These are phyloP conservation scores for Rhopalosiphum maidis DNA, from an alignment of 1,140 invertebrate genomes.

Conservation along the genomic window DNA sequence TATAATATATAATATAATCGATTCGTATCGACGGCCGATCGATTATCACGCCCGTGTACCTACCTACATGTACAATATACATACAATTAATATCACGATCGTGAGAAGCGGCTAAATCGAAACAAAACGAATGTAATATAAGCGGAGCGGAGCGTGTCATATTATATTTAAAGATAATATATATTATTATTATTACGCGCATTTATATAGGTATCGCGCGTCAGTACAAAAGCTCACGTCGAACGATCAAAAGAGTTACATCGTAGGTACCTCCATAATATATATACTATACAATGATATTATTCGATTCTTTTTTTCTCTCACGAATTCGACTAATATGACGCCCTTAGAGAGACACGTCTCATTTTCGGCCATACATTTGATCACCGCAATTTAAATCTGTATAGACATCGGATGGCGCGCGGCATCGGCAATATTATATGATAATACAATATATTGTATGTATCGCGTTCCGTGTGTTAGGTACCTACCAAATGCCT, in stretches of 20 bases:
- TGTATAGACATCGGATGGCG: not conserved
- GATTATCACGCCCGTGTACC: not conserved
- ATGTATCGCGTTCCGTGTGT: not conserved
- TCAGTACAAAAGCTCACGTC: not conserved
- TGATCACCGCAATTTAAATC: not conserved
- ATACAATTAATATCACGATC: not conserved
- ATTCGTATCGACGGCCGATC: not conserved
- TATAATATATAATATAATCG: not conserved
- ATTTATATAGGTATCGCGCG: not conserved
- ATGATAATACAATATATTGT: not conserved
- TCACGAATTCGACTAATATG: not conserved
- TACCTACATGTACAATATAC: not conserved
- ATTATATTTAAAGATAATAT: not conserved
- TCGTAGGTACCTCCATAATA: not conserved
- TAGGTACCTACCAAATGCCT: not conserved
- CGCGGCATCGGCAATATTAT: not conserved
- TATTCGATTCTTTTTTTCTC: not conserved
- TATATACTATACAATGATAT: not conserved
- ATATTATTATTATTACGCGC: not conserved
- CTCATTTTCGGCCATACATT: not conserved
- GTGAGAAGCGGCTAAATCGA: constrained; percentile 34
- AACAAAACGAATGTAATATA: not conserved
- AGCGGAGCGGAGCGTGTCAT: not conserved
- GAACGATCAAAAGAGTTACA: not conserved
- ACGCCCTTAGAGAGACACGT: not conserved